Percentiles rank a stretch among this genome's conserved stretches.
Evolutionary conservation across 23 tunicate species (phyloP).

Genomic region (Trididemnum clinides): DNA sequence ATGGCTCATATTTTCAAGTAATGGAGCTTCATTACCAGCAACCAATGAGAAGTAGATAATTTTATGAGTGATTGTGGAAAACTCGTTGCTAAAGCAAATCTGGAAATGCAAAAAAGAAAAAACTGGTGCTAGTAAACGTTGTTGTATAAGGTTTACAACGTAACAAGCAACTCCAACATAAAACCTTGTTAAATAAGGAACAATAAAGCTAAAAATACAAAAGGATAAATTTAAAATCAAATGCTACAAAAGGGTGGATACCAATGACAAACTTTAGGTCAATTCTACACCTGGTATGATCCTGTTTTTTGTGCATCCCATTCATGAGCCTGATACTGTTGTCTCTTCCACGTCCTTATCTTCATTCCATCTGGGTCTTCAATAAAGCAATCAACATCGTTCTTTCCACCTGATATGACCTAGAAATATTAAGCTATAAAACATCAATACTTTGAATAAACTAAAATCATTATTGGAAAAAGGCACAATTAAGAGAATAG

Average conservation of each 20-base stretch:
- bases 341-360: conserved; percentile 60
- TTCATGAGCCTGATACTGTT: conserved; percentile 75
- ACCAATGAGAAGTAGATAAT: conserved; percentile 66
- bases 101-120: conserved; percentile 15
- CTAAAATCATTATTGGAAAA: no score
- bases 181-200: neutral
- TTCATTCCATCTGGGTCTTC: conserved; percentile 87
- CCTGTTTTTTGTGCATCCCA: conserved; percentile 87
- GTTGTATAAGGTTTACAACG: neutral
- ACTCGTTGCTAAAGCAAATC: conserved; percentile 95
- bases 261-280: no score
- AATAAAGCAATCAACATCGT: conserved; percentile 82
- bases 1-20: conserved; percentile 66
- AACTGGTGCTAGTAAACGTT: no score
- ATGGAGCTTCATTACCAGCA: conserved; percentile 70
- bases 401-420: conserved; percentile 78
- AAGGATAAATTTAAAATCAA: neutral
- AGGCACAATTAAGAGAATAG: no score
- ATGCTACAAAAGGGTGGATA: no score
- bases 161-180: neutral
- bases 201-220: no score
- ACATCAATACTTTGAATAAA: no score
- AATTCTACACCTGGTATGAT: conserved; percentile 65
- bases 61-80: conserved; percentile 89
- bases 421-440: neutral